These are phyloP conservation scores for Apteryx mantelli DNA, from an alignment of 2,113 vertebrate genomes.

Conservation along the genomic window DNA sequence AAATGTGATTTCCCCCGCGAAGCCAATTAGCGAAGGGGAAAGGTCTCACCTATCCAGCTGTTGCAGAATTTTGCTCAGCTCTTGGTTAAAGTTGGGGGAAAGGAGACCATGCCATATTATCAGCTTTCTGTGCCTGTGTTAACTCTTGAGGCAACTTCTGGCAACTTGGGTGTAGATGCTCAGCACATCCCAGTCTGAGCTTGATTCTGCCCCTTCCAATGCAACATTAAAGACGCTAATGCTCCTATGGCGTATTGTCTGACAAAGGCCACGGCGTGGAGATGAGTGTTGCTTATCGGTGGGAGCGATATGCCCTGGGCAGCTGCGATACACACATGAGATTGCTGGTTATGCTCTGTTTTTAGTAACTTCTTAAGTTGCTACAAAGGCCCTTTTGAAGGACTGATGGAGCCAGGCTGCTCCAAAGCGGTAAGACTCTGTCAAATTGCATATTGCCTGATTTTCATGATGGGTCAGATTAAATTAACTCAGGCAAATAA, in stretches of 20 bases:
- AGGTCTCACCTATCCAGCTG: neutral
- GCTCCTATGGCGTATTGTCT: neutral
- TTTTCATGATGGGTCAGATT: neutral
- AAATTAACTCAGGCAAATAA: neutral
- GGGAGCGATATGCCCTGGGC: neutral
- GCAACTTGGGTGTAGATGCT: neutral
- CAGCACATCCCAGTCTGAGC: rapidly evolving
- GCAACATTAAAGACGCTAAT: neutral
- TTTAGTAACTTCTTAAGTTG: neutral
- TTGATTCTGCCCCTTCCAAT: neutral
- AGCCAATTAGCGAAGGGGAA: neutral
- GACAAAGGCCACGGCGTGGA: neutral
- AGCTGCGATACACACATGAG: neutral
- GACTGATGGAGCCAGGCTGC: neutral
- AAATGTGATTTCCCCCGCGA: neutral
- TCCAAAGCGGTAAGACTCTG: neutral
- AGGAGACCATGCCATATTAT: neutral
- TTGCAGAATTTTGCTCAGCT: neutral
- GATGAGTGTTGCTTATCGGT: neutral
- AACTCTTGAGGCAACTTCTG: neutral
- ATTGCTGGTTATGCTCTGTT: neutral
- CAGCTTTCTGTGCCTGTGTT: neutral
- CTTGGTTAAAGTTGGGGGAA: neutral
- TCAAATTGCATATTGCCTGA: neutral
- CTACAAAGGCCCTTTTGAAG: neutral